These are phyloP conservation scores for Deilephila elpenor DNA, from an alignment of 2,888 invertebrate genomes.

Conservation along the genomic window DNA sequence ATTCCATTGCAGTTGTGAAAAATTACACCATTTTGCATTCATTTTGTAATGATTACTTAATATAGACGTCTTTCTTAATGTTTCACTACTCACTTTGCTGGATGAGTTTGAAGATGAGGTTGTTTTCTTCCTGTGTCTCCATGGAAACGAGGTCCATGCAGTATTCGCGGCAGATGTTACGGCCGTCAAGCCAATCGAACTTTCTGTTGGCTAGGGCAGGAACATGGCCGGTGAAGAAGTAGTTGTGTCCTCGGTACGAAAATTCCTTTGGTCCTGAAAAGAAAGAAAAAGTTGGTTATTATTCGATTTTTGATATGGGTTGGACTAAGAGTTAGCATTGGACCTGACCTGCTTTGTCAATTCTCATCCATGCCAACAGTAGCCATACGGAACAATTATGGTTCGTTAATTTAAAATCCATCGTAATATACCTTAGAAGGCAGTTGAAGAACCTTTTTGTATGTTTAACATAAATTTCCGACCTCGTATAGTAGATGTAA, in stretches of 20 bases:
- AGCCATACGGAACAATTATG: not conserved
- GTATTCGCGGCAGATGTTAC: slow-evolving; percentile 95
- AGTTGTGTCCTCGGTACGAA: slow-evolving; percentile 93
- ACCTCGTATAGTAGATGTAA: slow-evolving; percentile 50
- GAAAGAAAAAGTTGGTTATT: slow-evolving; percentile 34
- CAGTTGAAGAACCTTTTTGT: slow-evolving; percentile 15
- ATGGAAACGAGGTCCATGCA: slow-evolving; percentile 97
- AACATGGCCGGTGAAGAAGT: slow-evolving; percentile 94
- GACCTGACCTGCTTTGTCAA: too few species aligned
- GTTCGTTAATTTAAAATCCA: not conserved
- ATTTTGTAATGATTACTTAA: slow-evolving; percentile 10
- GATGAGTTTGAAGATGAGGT: slow-evolving; percentile 93
- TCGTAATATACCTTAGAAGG: not conserved
- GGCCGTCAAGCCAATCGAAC: slow-evolving; percentile 95
- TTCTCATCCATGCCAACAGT: too few species aligned
- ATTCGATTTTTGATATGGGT: too few species aligned
- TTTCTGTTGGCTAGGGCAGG: slow-evolving; percentile 91
- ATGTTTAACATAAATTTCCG: slow-evolving; percentile 33
- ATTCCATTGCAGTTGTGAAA: slow-evolving; percentile 1
- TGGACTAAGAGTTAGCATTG: too few species aligned
- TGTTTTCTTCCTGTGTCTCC: slow-evolving; percentile 95
- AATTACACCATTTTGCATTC: not conserved
- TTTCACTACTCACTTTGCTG: slow-evolving; percentile 88
- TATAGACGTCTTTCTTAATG: not conserved
- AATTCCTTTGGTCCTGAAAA: slow-evolving; percentile 94